Evolutionary conservation across 2,113 vertebrate genomes (phyloP), one percentile per base, ranked within the genome.

Genomic region (Cheirogaleus medius): DNA sequence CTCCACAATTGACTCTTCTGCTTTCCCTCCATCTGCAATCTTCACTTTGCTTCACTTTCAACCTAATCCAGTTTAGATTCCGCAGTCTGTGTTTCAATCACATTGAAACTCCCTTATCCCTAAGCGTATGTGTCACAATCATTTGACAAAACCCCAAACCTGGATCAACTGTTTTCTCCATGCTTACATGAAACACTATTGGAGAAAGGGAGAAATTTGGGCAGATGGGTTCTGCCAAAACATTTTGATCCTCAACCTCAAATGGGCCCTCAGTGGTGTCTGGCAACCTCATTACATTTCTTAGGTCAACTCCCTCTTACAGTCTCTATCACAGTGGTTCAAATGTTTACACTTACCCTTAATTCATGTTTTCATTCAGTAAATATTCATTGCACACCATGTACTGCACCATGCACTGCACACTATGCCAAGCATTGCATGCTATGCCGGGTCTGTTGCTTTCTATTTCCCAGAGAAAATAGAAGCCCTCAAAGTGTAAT

Each of bases 401-500:
- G 39, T 18, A 83, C 60, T 64, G 34, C 29, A 27, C 58, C n/a
- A 49, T 49, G 49, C 25, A 69, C 63, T 90, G 39, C 58, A 60
- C 29, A 8, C 14, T 84, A n/a, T 49, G 37, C 76, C 52, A 47
- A 44, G 66, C 17, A 86, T 42, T 71, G 42, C 34, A 47, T 54
- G 64, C 39, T 87, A 39, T 63, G 10, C 54, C 89, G 49, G 32
- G 6, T 93, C 82, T 86, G 5, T 89, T 87, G 63, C 60, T 83
- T 91, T 54, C 29, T 78, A n/a, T 21, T 94, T 97, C 63, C 74
- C 34, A 91, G 54, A 91, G 39, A n/a, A 97, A 81, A 54, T 23
- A 29, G 39, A 82, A 8, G 32, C 4, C 25, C 63, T 78, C 52
- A 52, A 54, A 94, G 52, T n/a, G 32, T 21, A 95, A 69, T 60